Conservation (phyloP, 1,140 invertebrate genomes). For the Lerema accius region DNA sequence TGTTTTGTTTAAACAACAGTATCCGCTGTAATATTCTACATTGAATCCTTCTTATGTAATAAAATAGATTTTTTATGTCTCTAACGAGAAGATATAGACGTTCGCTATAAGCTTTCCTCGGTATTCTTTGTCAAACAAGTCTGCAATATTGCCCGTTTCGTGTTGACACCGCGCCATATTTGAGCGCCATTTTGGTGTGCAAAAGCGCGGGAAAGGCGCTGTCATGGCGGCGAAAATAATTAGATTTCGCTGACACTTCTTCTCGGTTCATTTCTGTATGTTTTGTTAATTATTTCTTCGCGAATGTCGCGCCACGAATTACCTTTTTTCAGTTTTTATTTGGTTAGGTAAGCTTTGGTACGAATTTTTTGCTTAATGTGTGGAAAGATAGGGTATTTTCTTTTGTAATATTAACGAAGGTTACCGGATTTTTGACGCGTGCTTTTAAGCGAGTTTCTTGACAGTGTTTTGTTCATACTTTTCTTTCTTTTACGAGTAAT, state of each 20-base stretch:
- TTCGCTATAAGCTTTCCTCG: conserved; percentile 3
- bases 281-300: conserved; percentile 72
- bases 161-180: conserved; percentile 68
- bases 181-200: conserved; percentile 63
- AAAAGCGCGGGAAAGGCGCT: conserved; percentile 68
- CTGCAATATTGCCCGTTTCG: conserved; percentile 24
- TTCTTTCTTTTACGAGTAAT: too few relatives aligned
- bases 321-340: conserved; percentile 42
- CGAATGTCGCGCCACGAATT: conserved; percentile 46
- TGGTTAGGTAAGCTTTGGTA: conserved; percentile 38
- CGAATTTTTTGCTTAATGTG: conserved; percentile 43
- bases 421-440: neutral
- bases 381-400: conserved; percentile 38
- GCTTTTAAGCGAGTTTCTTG: neutral
- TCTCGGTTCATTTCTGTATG: conserved; percentile 71
- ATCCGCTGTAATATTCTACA: conserved; percentile 50
- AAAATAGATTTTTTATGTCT: conserved; percentile 13
- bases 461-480: neutral
- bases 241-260: conserved; percentile 68
- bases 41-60: conserved; percentile 68
- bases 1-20: too few relatives aligned
- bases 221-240: conserved; percentile 76
- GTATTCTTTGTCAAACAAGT: conserved; percentile 12
- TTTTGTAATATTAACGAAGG: conserved; percentile 41
- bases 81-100: neutral